phyloP scores from a whole-genome alignment of 2,797 vertebrate genomes.

The Sebastes matsubarae region DNA sequence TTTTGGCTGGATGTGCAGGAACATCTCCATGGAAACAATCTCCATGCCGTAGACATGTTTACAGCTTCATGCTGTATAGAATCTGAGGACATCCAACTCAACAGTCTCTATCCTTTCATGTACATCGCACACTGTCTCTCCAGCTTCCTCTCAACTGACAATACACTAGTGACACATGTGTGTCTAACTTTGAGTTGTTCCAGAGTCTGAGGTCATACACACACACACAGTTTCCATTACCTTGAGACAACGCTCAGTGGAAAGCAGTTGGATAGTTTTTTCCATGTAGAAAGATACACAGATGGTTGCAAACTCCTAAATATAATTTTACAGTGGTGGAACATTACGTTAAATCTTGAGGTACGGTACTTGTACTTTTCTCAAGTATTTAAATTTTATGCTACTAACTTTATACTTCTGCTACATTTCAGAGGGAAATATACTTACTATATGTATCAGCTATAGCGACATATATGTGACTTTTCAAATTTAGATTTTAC shows the following conservation, averaged over 20 bases:
- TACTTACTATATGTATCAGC: not conserved
- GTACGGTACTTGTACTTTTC: not conserved
- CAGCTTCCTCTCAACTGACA: slow-evolving; percentile 3
- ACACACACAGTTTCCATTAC: slow-evolving; percentile 11
- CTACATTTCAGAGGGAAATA: not conserved
- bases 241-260: not conserved
- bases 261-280: slow-evolving; percentile 1
- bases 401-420: not conserved
- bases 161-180: not conserved
- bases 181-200: slow-evolving; percentile 2
- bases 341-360: not conserved
- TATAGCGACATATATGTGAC: not conserved
- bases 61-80: slow-evolving; percentile 11
- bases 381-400: not conserved
- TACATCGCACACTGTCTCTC: not conserved
- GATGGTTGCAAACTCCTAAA: not conserved
- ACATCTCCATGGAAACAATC: slow-evolving; percentile 60
- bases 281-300: not conserved
- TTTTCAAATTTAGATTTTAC: not conserved
- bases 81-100: slow-evolving; percentile 20
- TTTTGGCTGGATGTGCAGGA: slow-evolving; percentile 16
- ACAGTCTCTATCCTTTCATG: slow-evolving; percentile 3
- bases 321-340: not conserved
- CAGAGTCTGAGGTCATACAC: not conserved
- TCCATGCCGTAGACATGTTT: slow-evolving; percentile 34